A percentile compares a stretch with the other conserved stretches of the same genome.
Evolutionary conservation across 2,888 invertebrate species (phyloP).

Genomic region (Boloria euphrosyne): DNA sequence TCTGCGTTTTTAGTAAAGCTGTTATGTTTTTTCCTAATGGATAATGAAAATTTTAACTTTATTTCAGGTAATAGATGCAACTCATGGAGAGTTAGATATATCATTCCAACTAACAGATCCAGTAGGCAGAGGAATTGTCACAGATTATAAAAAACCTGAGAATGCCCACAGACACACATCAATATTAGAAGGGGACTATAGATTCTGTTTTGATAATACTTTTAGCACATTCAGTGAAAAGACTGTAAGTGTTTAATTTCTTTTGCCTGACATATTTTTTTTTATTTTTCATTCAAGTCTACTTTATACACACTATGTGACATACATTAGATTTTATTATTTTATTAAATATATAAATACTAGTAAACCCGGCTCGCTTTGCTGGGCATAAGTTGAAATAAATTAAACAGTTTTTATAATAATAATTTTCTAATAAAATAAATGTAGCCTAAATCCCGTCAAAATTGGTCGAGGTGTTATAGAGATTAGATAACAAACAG

Average conservation of each 20-base stretch:
- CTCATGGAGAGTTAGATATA: slow-evolving; percentile 91
- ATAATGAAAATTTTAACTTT: background rate
- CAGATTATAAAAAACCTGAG: slow-evolving; percentile 88
- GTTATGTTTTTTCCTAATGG: background rate
- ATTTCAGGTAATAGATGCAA: slow-evolving; percentile 90
- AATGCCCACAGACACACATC: slow-evolving; percentile 85
- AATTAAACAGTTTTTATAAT: too few relatives aligned
- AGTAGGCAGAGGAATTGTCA: slow-evolving; percentile 83
- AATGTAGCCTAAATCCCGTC: too few relatives aligned
- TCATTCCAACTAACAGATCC: slow-evolving; percentile 89
- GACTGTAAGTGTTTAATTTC: slow-evolving; percentile 83
- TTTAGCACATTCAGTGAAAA: slow-evolving; percentile 87
- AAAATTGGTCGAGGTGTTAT: too few relatives aligned
- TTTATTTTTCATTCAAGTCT: too few relatives aligned
- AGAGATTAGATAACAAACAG: too few relatives aligned
- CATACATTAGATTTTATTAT: too few relatives aligned
- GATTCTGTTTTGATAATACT: slow-evolving; percentile 94
- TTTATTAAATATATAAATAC: too few relatives aligned
- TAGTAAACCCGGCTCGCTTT: too few relatives aligned
- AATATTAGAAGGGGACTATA: slow-evolving; percentile 86
- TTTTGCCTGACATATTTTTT: background rate
- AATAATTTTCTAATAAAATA: too few relatives aligned
- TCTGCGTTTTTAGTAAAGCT: background rate
- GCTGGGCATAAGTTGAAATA: too few relatives aligned
- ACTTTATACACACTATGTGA: too few relatives aligned